Percentiles rank a stretch among this genome's conserved stretches.
Evolutionary conservation across 2,797 vertebrate genomes (phyloP).

Genomic region (Bryconaethiops microstoma): DNA sequence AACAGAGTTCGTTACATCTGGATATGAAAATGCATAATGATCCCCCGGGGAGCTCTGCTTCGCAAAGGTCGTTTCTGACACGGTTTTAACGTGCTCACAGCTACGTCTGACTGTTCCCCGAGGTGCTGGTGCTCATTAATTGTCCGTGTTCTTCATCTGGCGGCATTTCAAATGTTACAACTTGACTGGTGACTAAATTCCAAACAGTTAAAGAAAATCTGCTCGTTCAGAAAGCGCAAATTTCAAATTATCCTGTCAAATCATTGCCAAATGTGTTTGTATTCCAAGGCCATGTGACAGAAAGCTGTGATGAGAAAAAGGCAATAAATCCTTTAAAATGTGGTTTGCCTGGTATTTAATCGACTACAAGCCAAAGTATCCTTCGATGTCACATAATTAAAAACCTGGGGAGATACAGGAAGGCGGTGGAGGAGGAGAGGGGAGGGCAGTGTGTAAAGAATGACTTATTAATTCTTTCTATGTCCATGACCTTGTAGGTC

Average conservation of each 20-base stretch:
- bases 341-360: neutral
- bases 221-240: neutral
- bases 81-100: slow-evolving; percentile 59
- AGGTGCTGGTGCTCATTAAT: slow-evolving; percentile 60
- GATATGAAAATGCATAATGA: slow-evolving; percentile 71
- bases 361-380: neutral
- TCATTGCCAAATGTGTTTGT: neutral
- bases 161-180: slow-evolving; percentile 65
- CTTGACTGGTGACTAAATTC: neutral
- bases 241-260: neutral
- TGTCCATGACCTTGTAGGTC: slow-evolving; percentile 71
- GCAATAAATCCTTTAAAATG: neutral
- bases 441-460: slow-evolving; percentile 58
- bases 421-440: slow-evolving; percentile 14
- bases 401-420: slow-evolving; percentile 29
- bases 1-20: slow-evolving; percentile 71
- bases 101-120: slow-evolving; percentile 50
- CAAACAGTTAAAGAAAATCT: neutral
- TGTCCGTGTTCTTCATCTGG: slow-evolving; percentile 67
- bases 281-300: neutral
- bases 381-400: neutral
- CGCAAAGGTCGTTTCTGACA: slow-evolving; percentile 76
- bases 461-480: slow-evolving; percentile 75
- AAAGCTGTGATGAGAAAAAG: neutral
- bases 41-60: slow-evolving; percentile 60